Evolutionary conservation across 2,888 invertebrate species (phyloP).

Genomic region (Cryptocheilus praepositus): DNA sequence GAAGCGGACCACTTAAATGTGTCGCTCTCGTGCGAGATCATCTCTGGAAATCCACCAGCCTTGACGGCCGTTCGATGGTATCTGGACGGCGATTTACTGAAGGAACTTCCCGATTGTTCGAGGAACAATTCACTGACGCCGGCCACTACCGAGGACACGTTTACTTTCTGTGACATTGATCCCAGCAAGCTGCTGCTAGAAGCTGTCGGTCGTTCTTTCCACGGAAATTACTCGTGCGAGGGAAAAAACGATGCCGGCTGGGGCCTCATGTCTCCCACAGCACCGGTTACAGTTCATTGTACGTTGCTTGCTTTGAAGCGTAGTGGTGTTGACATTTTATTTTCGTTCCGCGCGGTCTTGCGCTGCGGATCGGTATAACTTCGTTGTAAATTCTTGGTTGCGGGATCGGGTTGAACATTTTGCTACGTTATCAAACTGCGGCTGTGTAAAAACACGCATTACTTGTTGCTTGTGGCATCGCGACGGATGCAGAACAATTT

Average conservation of each 20-base stretch:
- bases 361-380: too few relatives aligned
- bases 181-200: conserved; percentile 90
- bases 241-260: conserved; percentile 93
- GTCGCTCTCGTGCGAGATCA: conserved; percentile 87
- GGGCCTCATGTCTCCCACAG: conserved; percentile 86
- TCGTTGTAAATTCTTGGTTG: too few relatives aligned
- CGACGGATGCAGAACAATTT: too few relatives aligned
- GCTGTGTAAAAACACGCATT: too few relatives aligned
- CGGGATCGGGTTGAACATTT: too few relatives aligned
- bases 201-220: conserved; percentile 90
- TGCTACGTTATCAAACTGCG: too few relatives aligned
- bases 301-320: conserved; percentile 70
- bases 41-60: conserved; percentile 85
- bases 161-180: conserved; percentile 87
- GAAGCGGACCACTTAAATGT: conserved; percentile 88
- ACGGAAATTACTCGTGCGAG: conserved; percentile 95
- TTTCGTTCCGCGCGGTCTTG: too few relatives aligned
- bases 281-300: conserved; percentile 89
- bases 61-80: conserved; percentile 90
- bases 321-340: too few relatives aligned
- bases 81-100: conserved; percentile 87
- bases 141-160: conserved; percentile 64
- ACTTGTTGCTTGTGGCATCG: too few relatives aligned
- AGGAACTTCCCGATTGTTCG: conserved; percentile 90
- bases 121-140: conserved; percentile 69